Conservation (phyloP, 2,888 invertebrate genomes). For the Tricholauxania praeusta region DNA sequence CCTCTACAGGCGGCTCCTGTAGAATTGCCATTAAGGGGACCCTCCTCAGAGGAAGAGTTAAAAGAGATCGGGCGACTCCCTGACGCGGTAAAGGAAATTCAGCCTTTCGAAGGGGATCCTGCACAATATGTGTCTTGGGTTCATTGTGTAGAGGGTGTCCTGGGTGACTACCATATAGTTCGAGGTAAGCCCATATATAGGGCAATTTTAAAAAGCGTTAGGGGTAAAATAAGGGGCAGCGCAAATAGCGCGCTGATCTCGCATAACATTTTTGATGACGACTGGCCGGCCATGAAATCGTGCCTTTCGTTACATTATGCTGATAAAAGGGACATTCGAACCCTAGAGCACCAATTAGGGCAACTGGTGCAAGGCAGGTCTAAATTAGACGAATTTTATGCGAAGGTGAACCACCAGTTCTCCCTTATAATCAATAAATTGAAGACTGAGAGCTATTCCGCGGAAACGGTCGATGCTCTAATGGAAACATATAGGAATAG, state of each 20-base stretch:
- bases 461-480: conserved; percentile 38
- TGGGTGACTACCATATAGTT: conserved; percentile 1
- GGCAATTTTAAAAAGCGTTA: background rate
- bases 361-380: conserved; percentile 39
- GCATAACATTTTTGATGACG: conserved; percentile 14
- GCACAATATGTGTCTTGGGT: conserved; percentile 15
- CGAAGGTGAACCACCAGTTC: conserved; percentile 44
- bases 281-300: conserved; percentile 43
- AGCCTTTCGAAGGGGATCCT: conserved; percentile 23
- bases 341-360: conserved; percentile 45
- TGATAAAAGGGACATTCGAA: conserved; percentile 46
- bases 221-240: no score
- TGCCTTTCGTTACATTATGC: conserved; percentile 46
- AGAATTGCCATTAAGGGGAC: conserved; percentile 1
- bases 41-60: conserved; percentile 14
- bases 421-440: conserved; percentile 44
- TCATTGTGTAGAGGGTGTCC: background rate
- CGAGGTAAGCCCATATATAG: background rate
- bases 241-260: background rate
- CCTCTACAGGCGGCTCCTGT: background rate
- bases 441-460: background rate
- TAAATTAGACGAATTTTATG: conserved; percentile 44
- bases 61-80: conserved; percentile 27
- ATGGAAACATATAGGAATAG: conserved; percentile 38
- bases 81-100: conserved; percentile 24